These are phyloP conservation scores for Idaea aversata DNA, from an alignment of 2,888 invertebrate genomes.

Conservation along the genomic window DNA sequence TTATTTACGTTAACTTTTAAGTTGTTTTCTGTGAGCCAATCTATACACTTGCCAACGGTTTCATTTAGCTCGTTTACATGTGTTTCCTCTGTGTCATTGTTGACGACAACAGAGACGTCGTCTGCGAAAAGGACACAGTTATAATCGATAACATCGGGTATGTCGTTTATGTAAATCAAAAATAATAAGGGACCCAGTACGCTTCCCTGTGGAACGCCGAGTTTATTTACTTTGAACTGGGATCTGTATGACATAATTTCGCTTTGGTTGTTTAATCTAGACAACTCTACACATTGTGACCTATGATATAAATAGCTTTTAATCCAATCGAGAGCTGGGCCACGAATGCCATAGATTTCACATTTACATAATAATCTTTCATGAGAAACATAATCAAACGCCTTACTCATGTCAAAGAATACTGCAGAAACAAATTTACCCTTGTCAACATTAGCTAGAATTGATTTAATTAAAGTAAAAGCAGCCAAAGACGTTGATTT, in stretches of 20 bases:
- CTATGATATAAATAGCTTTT: neutral
- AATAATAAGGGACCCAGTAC: constrained; percentile 4
- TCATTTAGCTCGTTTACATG: neutral
- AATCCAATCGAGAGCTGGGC: constrained; percentile 2
- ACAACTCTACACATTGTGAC: constrained; percentile 1
- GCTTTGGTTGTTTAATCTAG: neutral
- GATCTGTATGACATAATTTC: neutral
- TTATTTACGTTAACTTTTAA: neutral
- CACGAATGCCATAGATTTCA: constrained; percentile 3
- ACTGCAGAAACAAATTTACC: constrained; percentile 8
- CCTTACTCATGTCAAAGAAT: constrained; percentile 20
- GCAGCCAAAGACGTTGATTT: constrained; percentile 16
- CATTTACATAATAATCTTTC: constrained; percentile 1
- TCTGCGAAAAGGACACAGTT: constrained; percentile 4
- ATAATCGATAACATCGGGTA: too few species aligned
- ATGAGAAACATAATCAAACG: constrained; percentile 16
- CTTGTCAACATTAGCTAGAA: constrained; percentile 8
- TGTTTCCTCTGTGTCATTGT: neutral
- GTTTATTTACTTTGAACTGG: neutral
- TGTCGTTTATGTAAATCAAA: neutral
- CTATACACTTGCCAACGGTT: neutral
- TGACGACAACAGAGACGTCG: constrained; percentile 2
- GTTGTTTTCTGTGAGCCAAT: constrained; percentile 1
- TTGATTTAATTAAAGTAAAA: constrained; percentile 10
- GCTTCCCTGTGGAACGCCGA: constrained; percentile 1